Evolutionary conservation across 2,797 vertebrate species (phyloP), one percentile per base, ranked within the genome.

Genomic region (Salarias fasciatus): DNA sequence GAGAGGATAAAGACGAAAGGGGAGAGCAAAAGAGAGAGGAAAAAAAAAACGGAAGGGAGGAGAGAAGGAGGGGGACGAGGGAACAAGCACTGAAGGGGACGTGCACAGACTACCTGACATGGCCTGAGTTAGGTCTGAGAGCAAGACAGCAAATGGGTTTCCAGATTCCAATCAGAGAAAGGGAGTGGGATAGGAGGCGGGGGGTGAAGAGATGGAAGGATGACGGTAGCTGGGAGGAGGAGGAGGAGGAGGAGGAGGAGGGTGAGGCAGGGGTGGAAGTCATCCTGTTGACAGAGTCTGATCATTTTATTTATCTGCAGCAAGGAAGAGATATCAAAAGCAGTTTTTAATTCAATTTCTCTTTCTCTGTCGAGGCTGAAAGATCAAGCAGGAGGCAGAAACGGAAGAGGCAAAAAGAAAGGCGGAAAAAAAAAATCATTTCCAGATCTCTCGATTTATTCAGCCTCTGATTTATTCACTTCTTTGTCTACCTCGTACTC

Each of bases 261-360:
- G 65, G 75, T 35, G 60, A 75, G 66, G 69, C 63, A 52, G 57
- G 60, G 53, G 66, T 44, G 41, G 51, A 62, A 81, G 80, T 82
- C 79, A 68, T 68, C 73, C 71, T 80, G 81, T 82, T 92, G 91
- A 92, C 89, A 85, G 86, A 86, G 85, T 83, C 72, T 84, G 88
- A 92, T 89, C 87, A 87, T 92, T 91, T 91, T 90, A 91, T 91
- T 91, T 90, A 91, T 90, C 86, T 57, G 78, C 49, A 37, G 73
- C 65, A 36, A 57, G 62, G 72, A 82, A 75, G 65, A 83, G 87
- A 90, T 89, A 92, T 90, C 89, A 91, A 87, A 91, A 86, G 76
- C 65, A 68, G 65, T 83, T 92, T 91, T 92, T 85, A 85, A 92
- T 92, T 91, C 84, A 87, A 86, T 91, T 88, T 86, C 55, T 87